Evolutionary conservation across 2,113 vertebrate species (phyloP).

Genomic region (Bambusicola thoracicus): DNA sequence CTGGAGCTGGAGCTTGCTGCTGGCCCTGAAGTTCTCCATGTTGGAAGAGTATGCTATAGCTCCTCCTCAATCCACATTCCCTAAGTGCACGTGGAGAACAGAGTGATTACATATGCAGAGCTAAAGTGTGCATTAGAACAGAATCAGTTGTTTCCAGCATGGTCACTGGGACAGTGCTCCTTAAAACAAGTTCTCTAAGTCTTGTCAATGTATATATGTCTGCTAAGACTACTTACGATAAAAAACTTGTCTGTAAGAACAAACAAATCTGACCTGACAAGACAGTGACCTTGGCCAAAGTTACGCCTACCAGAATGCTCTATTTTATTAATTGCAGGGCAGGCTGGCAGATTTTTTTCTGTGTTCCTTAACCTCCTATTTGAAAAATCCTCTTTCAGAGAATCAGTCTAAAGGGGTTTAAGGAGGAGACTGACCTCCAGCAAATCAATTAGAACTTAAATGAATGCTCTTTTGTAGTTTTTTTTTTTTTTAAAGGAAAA

Average conservation of each 20-base stretch:
- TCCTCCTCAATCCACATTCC: background rate
- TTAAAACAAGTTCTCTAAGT: background rate
- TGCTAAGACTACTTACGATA: accelerated
- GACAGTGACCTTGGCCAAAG: background rate
- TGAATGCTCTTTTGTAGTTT: background rate
- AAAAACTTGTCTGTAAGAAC: background rate
- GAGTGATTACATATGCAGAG: background rate
- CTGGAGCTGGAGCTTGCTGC: background rate
- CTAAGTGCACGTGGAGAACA: background rate
- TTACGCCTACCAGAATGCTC: background rate
- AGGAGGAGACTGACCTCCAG: background rate
- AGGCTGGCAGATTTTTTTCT: background rate
- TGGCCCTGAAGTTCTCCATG: accelerated
- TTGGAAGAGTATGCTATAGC: accelerated
- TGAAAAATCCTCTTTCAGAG: background rate
- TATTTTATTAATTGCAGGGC: background rate
- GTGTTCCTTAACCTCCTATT: background rate
- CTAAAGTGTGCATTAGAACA: background rate
- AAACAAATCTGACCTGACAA: background rate
- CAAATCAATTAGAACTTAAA: conserved; percentile 30
- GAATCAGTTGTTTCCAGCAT: accelerated
- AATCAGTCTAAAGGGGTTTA: background rate
- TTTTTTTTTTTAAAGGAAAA: background rate
- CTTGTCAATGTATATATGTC: accelerated
- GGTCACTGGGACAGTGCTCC: accelerated